Base-by-base conservation (phyloP, 2,113 vertebrate species). In the Pomatostomus ruficeps region DNA sequence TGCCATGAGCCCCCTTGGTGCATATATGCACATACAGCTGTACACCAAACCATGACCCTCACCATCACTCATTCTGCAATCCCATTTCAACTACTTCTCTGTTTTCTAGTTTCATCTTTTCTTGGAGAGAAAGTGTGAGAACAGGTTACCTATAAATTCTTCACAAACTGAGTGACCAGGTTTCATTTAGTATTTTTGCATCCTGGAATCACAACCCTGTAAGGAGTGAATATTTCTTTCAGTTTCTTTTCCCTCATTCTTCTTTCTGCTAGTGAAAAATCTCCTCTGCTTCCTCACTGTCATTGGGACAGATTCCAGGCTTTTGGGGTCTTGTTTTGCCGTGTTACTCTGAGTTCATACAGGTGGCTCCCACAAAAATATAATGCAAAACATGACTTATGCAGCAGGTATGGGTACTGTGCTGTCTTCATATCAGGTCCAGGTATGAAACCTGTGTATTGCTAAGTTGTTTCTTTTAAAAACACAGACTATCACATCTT, bases 31-130 rank as follows among this genome's bases (percentile, higher is more conserved):
- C 7, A 6, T n/a, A n/a, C 21, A 58, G 3, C 10, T 40, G 20
- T 22, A 52, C 4, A 58, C 1, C 12, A 43, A 65, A 20, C 2
- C 9, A 23, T 3, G 8, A 38, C 24, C 3, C 1, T 4, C 14
- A 31, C 11, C 7, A 13, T 36, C 17, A 40, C 7, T 84, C 1
- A 2, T 52, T 80, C 65, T 74, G 18, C 15, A 43, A 6, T 42
- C 7, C 15, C 35, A 29, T 40, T 78, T 75, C 22, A 65, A 9
- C 2, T 25, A 11, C 40, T 52, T 54, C 8, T 14, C 18, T 67
- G 2, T 67, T 82, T 81, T 49, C 48, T 38, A 36, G 8, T 68
- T 93, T 35, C 5, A 42, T 91, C 11, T 72, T 85, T 82, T 75
- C 15, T 31, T 68, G 45, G 28, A 74, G 43, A 28, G 42, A 78